Evolutionary conservation across 2,888 invertebrate species (phyloP), one percentile per base, ranked within the genome.

Genomic region (Diploptera punctata): DNA sequence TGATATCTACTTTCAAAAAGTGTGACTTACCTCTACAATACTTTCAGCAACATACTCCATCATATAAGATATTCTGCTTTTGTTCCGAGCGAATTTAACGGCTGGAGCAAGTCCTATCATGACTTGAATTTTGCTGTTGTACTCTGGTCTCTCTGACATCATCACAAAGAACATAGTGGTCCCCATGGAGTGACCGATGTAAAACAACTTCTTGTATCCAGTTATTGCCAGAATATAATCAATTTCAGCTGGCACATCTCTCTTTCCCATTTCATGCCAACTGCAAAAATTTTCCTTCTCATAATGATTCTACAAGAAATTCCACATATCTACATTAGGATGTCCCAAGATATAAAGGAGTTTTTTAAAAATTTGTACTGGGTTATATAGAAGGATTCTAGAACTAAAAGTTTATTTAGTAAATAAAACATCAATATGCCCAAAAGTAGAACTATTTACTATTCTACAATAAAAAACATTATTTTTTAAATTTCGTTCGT

Each of bases 171-270:
- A 70, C 62, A 62, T 62, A 19, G 62, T 70, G 7, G 62, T 65
- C 9, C 62, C 70, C 62, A 65, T 70, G 9, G 70, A 70, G 38
- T 70, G 62, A 16, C 70, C 70, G 49, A 70, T 65, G 31, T 70
- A 70, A 47, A 47, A 70, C 21, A 70, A 21, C 29, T 49, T 29
- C 38, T 52, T n/a, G 3, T 52, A 65, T 3, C 70, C 70, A 10
- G 70, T 49, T n/a, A 18, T 38, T 7, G n/a, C 1, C 18, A 70
- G 33, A 10, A 62, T 52, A 9, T 49, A 24, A 3, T 70, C 65
- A 3, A 70, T 29, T 10, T 61, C 52, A 1, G 70, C 65, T 16
- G 70, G 70, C 16, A 70, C 31, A 26, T 70, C 70, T 38, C 52
- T 33, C 3, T 31, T 21, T 1, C 62, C 70, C 52, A 70, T 70